Base-by-base conservation (phyloP, 2,113 vertebrate genomes). In the Scomber scombrus region DNA sequence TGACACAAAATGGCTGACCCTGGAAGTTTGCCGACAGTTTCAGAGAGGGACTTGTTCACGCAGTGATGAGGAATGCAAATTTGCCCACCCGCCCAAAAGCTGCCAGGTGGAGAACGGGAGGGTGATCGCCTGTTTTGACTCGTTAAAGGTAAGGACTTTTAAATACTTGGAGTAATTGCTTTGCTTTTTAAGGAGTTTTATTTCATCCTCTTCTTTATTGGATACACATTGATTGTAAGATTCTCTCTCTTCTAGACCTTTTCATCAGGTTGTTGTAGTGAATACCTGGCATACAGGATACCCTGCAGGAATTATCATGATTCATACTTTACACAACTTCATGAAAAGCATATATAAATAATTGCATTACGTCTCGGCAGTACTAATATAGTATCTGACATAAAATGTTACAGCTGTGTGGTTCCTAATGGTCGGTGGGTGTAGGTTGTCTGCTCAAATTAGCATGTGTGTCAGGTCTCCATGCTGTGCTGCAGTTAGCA, bases 11-110 rank as follows among this genome's bases (percentile, higher is more conserved):
- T 99, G 98, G 98, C 96, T 99, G 95, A 99, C 98, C 0, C 93
- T 99, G 85, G 98, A 99, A 94, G 98, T 99, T 93, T 99, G 98
- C 95, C 96, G 98, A 87, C 98, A 99, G 81, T 99, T 98, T 95
- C 98, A 99, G 93, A 97, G 98, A 77, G 98, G 98, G 84, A 99
- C 98, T 2, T 99, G 98, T 93, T 99, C 98, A 0, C 97, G 98
- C 86, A 97, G 97, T 7, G 98, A 99, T 19, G 98, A 99, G 94
- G 98, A 99, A 94, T 99, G 98, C 96, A 99, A 99, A 94, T 99
- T 99, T 87, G 98, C 98, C 89, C 98, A 99, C 84, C 98, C 98
- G 56, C 97, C 98, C 19, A 99, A 99, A 95, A 99, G 98, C 90
- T 99, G 98, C 95, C 98, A 99, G 95, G 98, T 99, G 91, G 98